Base-by-base conservation (phyloP, 1,140 invertebrate species). In the Hyles euphorbiae region DNA sequence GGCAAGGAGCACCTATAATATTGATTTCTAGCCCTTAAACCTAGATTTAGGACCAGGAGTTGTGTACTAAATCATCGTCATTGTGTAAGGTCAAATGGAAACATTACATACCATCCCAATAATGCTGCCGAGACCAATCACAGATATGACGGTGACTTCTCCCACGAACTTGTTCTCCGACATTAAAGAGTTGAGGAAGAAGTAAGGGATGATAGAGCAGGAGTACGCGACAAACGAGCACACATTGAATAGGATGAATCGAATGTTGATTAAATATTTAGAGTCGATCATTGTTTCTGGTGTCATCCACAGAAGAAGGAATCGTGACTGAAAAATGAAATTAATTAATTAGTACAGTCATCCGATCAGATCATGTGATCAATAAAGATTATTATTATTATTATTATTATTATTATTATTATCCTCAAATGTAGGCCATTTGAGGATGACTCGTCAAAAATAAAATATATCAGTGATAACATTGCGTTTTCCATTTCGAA, bases 101-200 rank as follows among this genome's bases (percentile, higher is more conserved):
- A 22, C 22, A 22, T 22, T 48, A 48, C 46, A n/a, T 48, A 48
- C 46, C 5, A 9, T 48, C 3, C 46, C 46, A 11, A 11, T 48
- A n/a, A 11, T 11, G 46, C 46, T 48, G 46, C 5, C 8, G 46
- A 48, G 5, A 3, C 9, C 8, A 48, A 48, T 11, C 5, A 48
- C 22, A 11, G 8, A 12, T 6, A 48, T 48, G n/a, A 48, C 11
- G 6, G 46, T n/a, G 11, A n/a, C n/a, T 11, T 5, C 46, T 6
- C 46, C 46, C 6, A 2, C 46, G 3, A 11, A 4, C 5, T 48
- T n/a, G 6, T 48, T 5, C 1, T 9, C 8, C 3, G 9, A 6
- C 46, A 48, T 48, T 8, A 12, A 48, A 48, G 46, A 48, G 9
- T 48, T 48, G n/a, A 48, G 8, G 46, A 48, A 48, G 46, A 48